These are phyloP conservation scores for Chionomys nivalis DNA, from an alignment of 2,113 vertebrate species.

Conservation along the genomic window DNA sequence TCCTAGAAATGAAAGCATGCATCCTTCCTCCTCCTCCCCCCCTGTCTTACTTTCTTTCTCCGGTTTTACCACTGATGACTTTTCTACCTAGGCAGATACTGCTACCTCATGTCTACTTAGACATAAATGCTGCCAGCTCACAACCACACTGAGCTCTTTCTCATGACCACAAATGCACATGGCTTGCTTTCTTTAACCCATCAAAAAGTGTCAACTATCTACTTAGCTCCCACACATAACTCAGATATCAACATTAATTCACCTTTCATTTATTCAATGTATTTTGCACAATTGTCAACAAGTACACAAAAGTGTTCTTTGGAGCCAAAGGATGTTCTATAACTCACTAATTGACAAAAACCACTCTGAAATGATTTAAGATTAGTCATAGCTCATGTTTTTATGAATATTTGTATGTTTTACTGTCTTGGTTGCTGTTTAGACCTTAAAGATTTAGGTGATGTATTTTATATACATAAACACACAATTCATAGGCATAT, in stretches of 20 bases:
- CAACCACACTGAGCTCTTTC: not conserved
- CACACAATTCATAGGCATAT: not conserved
- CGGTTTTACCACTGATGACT: not conserved
- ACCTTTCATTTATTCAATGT: not conserved
- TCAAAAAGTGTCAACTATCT: not conserved
- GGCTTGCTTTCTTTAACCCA: not conserved
- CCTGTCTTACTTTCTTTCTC: not conserved
- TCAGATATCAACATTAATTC: not conserved
- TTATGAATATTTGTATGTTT: not conserved
- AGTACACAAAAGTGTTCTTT: not conserved
- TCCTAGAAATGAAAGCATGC: not conserved
- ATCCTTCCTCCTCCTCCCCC: not conserved
- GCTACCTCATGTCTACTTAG: not conserved
- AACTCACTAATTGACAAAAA: not conserved
- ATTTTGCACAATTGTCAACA: not conserved
- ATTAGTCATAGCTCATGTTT: slow-evolving; percentile 6
- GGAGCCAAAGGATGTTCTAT: not conserved
- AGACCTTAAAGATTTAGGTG: not conserved
- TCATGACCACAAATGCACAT: not conserved
- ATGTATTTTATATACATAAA: not conserved
- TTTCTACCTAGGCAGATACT: not conserved
- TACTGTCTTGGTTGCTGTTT: not conserved
- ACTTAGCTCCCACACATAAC: not conserved
- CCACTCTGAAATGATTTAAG: not conserved
- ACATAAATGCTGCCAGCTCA: not conserved